phyloP scores from a whole-genome alignment of 2,888 invertebrate genomes.

The Halictus ligatus region DNA sequence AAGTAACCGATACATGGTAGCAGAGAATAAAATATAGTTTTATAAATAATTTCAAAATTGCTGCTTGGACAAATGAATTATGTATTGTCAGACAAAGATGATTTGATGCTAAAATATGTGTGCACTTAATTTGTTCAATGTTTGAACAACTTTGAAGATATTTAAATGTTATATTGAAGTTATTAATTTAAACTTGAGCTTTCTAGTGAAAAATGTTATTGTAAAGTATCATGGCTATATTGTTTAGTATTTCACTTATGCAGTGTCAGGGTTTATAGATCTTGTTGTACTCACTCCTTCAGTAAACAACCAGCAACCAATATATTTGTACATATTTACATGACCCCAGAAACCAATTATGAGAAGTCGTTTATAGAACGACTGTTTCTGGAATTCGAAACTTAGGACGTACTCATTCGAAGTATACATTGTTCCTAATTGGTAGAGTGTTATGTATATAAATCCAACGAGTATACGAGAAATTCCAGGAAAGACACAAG shows the following conservation, averaged over 20 bases:
- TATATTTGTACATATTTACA: slow-evolving; percentile 94
- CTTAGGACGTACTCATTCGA: slow-evolving; percentile 91
- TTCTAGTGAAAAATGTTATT: too few relatives aligned
- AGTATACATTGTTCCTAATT: slow-evolving; percentile 89
- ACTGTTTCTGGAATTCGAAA: slow-evolving; percentile 86
- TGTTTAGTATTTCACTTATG: too few relatives aligned
- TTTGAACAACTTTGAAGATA: not conserved
- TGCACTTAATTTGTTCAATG: not conserved
- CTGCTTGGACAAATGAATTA: too few relatives aligned
- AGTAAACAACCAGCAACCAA: slow-evolving; percentile 96
- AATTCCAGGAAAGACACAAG: slow-evolving; percentile 86
- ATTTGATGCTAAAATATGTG: not conserved
- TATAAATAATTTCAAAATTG: too few relatives aligned
- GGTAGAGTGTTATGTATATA: slow-evolving; percentile 90
- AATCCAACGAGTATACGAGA: slow-evolving; percentile 89
- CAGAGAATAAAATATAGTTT: too few relatives aligned
- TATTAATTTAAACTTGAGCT: too few relatives aligned
- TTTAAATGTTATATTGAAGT: not conserved
- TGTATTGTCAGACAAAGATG: too few relatives aligned
- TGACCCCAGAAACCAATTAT: slow-evolving; percentile 94
- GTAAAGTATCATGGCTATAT: too few relatives aligned
- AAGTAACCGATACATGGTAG: not conserved
- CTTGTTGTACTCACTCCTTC: slow-evolving; percentile 87
- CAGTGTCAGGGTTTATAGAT: not conserved
- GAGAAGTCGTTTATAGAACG: slow-evolving; percentile 87